Conservation (phyloP, 2,113 vertebrate species). For the Alligator mississippiensis region DNA sequence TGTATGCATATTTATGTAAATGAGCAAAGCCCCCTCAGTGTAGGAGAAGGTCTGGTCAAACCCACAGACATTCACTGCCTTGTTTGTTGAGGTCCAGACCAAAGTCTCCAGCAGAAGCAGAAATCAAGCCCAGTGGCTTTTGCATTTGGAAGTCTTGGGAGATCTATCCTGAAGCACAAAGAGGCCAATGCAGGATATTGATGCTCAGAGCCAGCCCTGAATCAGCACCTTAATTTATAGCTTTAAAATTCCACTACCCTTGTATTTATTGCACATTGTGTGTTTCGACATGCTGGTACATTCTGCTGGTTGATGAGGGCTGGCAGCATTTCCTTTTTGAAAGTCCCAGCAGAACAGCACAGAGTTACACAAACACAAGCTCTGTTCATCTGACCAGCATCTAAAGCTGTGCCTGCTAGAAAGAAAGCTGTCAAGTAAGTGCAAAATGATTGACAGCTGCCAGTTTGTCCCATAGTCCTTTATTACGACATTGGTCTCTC, state of each 20-base stretch:
- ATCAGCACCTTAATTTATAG: neutral
- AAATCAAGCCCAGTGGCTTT: neutral
- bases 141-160: neutral
- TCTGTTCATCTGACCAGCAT: neutral
- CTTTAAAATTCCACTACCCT: neutral
- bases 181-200: neutral
- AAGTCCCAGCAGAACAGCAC: neutral
- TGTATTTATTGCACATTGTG: too few relatives aligned
- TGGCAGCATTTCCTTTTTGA: neutral
- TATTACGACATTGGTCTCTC: neutral
- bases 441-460: neutral
- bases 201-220: neutral
- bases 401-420: neutral
- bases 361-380: neutral
- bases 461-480: fast-evolving
- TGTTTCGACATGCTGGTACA: neutral
- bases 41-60: neutral
- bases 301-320: neutral
- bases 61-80: neutral
- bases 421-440: neutral
- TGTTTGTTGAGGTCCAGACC: neutral
- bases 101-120: neutral
- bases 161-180: neutral
- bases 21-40: neutral
- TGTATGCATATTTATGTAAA: neutral